phyloP scores from a whole-genome alignment of 2,888 invertebrate genomes.

The Flexamia atlantica region DNA sequence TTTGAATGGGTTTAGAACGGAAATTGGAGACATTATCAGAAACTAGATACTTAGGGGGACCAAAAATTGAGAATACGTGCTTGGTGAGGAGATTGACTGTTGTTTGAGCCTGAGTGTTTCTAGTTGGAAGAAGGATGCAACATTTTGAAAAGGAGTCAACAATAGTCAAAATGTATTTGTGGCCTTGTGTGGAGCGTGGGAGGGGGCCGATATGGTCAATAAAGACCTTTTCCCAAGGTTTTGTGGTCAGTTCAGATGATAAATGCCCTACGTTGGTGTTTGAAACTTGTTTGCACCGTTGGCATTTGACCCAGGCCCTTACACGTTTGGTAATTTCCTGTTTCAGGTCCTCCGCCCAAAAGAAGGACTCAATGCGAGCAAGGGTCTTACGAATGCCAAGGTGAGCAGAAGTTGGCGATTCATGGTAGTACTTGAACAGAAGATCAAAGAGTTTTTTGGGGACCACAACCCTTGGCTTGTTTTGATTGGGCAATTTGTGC shows the following conservation, averaged over 20 bases:
- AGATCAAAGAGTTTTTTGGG: too few relatives aligned
- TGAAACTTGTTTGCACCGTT: neutral
- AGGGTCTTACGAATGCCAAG: too few relatives aligned
- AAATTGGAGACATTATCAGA: neutral
- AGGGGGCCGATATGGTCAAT: neutral
- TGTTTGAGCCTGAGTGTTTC: neutral
- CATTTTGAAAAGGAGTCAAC: slow-evolving; percentile 1
- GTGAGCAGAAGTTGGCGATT: too few relatives aligned
- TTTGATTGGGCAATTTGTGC: too few relatives aligned
- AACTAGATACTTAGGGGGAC: neutral
- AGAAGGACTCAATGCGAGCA: too few relatives aligned
- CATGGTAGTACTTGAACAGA: too few relatives aligned
- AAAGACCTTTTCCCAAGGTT: neutral
- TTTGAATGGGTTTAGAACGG: neutral
- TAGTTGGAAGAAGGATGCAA: neutral
- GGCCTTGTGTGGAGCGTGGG: neutral
- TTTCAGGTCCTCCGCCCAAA: neutral
- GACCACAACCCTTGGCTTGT: too few relatives aligned
- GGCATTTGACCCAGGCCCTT: neutral
- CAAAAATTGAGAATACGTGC: neutral
- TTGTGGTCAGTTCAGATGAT: neutral
- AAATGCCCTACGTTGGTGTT: slow-evolving; percentile 2
- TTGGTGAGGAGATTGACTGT: neutral
- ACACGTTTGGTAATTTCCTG: neutral
- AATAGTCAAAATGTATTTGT: neutral